Evolutionary conservation across 2,113 vertebrate species (phyloP).

Genomic region (Garra rufa): DNA sequence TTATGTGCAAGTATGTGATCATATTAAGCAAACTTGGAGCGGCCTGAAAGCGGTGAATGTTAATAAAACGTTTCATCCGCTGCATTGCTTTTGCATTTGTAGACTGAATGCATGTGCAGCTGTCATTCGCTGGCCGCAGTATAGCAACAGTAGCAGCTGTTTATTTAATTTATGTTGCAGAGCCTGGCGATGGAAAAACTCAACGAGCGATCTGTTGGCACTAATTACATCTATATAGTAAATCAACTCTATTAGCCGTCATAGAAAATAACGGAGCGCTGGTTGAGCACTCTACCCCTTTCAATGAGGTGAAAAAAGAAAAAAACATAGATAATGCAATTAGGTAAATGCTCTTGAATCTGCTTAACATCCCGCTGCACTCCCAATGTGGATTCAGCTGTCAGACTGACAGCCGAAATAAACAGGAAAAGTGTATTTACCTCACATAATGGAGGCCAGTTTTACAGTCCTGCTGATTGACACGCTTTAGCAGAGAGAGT

Average conservation of each 20-base stretch:
- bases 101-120: constrained; percentile 22
- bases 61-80: constrained; percentile 21
- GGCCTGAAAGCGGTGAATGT: not conserved
- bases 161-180: constrained; percentile 31
- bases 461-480: constrained; percentile 62
- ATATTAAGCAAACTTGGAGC: constrained; percentile 25
- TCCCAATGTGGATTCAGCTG: constrained; percentile 54
- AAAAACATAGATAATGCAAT: constrained; percentile 11
- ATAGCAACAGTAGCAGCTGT: constrained; percentile 28
- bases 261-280: not conserved
- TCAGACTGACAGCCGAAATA: constrained; percentile 65
- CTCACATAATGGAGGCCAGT: constrained; percentile 52
- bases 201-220: not conserved
- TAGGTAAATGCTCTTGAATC: constrained; percentile 47
- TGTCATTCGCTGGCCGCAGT: not conserved
- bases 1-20: constrained; percentile 16
- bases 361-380: constrained; percentile 65
- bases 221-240: not conserved
- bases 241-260: constrained; percentile 19
- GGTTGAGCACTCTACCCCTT: not conserved
- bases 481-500: constrained; percentile 57
- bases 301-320: not conserved
- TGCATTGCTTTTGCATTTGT: constrained; percentile 12
- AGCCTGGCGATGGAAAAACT: constrained; percentile 18
- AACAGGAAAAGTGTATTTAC: constrained; percentile 75